Evolutionary conservation across 2,888 invertebrate genomes (phyloP).

Genomic region (Coleophora deauratella): DNA sequence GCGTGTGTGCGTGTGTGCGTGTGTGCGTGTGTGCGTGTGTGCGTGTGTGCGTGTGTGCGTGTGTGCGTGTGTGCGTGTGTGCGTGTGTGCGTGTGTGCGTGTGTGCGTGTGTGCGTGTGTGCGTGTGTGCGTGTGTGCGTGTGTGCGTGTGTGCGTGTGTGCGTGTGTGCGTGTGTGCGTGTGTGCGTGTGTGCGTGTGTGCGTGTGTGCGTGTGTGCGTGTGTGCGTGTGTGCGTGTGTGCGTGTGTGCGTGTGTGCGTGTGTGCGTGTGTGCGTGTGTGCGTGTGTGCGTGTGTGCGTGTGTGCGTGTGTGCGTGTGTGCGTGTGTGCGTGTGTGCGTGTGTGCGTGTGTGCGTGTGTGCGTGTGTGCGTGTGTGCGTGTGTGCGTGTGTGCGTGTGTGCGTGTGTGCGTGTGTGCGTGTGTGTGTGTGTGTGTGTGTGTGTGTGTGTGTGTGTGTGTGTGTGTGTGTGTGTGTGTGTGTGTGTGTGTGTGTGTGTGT

Average conservation of each 20-base stretch:
- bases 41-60: conserved; percentile 3
- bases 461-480: too few relatives aligned
- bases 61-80: conserved; percentile 5
- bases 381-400: conserved; percentile 4
- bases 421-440: too few relatives aligned
- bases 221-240: conserved; percentile 6
- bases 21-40: conserved; percentile 4
- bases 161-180: conserved; percentile 3
- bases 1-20: conserved; percentile 1
- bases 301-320: conserved; percentile 3
- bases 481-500: too few relatives aligned
- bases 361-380: conserved; percentile 6
- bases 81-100: conserved; percentile 6
- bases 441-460: too few relatives aligned
- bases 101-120: conserved; percentile 6
- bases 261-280: conserved; percentile 6
- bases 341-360: conserved; percentile 6
- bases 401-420: conserved; percentile 5
- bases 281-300: conserved; percentile 5
- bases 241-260: conserved; percentile 6
- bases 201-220: conserved; percentile 6
- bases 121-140: conserved; percentile 6
- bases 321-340: conserved; percentile 6
- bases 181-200: conserved; percentile 6
- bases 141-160: conserved; percentile 6